Percentiles rank a stretch among this genome's conserved stretches.
phyloP scores from a whole-genome alignment of 92 coral and sea anemone species.

The Parazoanthus swiftii region DNA sequence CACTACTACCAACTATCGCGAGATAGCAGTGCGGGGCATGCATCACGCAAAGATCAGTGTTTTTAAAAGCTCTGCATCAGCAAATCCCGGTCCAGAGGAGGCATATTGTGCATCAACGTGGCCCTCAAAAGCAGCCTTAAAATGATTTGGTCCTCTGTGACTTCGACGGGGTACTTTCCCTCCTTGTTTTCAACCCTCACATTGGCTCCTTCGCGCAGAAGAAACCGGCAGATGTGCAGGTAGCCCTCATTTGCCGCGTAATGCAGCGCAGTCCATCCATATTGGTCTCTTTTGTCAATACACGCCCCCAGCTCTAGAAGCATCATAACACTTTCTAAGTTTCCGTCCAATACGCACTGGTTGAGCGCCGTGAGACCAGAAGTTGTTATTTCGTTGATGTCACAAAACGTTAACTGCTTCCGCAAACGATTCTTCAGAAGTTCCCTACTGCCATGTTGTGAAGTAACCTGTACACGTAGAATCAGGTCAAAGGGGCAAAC shows the following conservation, averaged over 20 bases:
- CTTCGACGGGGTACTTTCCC: constrained; percentile 88
- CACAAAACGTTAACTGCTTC: constrained; percentile 72
- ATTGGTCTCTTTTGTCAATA: constrained; percentile 80
- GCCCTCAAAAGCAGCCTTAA: constrained; percentile 73
- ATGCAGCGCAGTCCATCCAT: constrained; percentile 92
- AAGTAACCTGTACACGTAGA: constrained; percentile 63
- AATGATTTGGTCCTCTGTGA: constrained; percentile 82
- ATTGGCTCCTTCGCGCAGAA: constrained; percentile 84
- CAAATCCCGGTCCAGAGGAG: constrained; percentile 60
- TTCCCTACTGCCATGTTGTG: constrained; percentile 64
- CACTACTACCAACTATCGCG: too few relatives aligned
- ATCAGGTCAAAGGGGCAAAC: constrained; percentile 68
- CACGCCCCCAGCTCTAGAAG: constrained; percentile 88
- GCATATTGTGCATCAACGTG: constrained; percentile 62
- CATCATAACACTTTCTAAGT: constrained; percentile 76
- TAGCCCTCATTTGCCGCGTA: constrained; percentile 98
- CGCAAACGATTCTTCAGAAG: constrained; percentile 60
- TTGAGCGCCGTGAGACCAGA: constrained; percentile 93
- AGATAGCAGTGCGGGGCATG: too few relatives aligned
- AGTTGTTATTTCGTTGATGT: constrained; percentile 82
- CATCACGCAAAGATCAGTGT: not conserved
- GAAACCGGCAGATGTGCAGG: constrained; percentile 78
- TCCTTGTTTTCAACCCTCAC: constrained; percentile 75
- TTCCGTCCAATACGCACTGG: constrained; percentile 94
- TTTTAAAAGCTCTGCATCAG: constrained; percentile 48